Conservation (phyloP, 2,888 invertebrate species). For the Latheticus oryzae region DNA sequence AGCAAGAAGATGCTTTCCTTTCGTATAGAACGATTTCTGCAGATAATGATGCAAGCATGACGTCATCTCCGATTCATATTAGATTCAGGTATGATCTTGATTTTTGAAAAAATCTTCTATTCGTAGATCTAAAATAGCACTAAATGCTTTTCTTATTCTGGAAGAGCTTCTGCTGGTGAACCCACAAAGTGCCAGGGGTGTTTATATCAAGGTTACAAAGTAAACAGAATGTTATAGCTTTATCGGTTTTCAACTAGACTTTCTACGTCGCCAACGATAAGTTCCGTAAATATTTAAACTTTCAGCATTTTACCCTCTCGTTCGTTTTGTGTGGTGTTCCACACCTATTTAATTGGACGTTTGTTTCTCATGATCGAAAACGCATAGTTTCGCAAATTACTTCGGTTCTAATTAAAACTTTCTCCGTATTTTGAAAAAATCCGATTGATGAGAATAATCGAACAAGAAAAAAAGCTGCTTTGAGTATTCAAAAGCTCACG, state of each 20-base stretch:
- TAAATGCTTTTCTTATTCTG: no score
- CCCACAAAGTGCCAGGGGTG: slow-evolving; percentile 24
- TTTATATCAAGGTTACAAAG: slow-evolving; percentile 27
- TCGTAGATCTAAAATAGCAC: no score
- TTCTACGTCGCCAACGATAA: slow-evolving; percentile 24
- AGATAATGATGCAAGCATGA: no score
- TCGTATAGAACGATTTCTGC: no score
- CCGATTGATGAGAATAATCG: no score
- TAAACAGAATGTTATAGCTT: slow-evolving; percentile 35
- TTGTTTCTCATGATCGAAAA: slow-evolving; percentile 36
- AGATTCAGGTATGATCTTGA: no score
- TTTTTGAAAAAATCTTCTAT: no score
- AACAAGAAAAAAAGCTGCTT: no score
- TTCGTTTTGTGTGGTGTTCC: slow-evolving; percentile 32
- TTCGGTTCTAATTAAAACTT: slow-evolving; percentile 36
- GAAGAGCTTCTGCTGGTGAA: no score
- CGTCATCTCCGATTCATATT: no score
- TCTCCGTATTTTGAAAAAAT: no score
- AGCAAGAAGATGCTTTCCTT: no score
- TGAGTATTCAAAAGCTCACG: slow-evolving; percentile 5
- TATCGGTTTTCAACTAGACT: slow-evolving; percentile 32
- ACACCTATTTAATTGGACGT: slow-evolving; percentile 36
- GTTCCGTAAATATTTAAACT: slow-evolving; percentile 37
- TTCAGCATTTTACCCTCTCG: slow-evolving; percentile 18
- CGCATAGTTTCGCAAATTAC: slow-evolving; percentile 32